These are phyloP conservation scores for Myotis brandtii DNA, from an alignment of 2,113 vertebrate species.

Conservation along the genomic window DNA sequence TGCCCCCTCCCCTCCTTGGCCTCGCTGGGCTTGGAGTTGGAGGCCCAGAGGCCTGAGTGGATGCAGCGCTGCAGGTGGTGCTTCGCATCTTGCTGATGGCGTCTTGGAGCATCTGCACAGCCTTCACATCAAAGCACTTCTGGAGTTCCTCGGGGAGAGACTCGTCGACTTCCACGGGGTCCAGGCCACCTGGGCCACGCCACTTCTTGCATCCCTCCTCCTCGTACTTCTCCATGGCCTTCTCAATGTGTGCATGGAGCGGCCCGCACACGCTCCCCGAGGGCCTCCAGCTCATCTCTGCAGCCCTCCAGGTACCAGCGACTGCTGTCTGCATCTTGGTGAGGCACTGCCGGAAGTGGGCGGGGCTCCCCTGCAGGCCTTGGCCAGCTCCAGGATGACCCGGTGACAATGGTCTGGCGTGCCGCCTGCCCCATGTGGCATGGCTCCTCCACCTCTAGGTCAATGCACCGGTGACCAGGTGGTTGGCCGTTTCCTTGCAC, in stretches of 20 bases:
- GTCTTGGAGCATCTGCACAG: conserved; percentile 94
- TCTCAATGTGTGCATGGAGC: conserved; percentile 93
- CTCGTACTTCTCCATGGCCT: conserved; percentile 94
- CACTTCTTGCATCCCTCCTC: conserved; percentile 93
- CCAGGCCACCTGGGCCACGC: conserved; percentile 93
- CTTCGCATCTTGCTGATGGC: conserved; percentile 93
- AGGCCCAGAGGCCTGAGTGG: conserved; percentile 94
- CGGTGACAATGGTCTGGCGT: conserved; percentile 98
- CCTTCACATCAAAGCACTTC: conserved; percentile 95
- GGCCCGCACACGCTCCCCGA: conserved; percentile 92
- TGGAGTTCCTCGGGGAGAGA: conserved; percentile 92
- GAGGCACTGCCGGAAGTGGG: conserved; percentile 96
- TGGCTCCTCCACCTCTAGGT: conserved; percentile 96
- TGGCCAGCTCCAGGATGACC: conserved; percentile 96
- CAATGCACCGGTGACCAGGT: conserved; percentile 97
- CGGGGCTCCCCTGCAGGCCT: conserved; percentile 94
- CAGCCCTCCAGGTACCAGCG: conserved; percentile 97
- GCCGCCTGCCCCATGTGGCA: conserved; percentile 97
- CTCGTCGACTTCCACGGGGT: conserved; percentile 95
- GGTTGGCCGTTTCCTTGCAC: conserved; percentile 96
- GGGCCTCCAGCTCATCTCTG: conserved; percentile 94
- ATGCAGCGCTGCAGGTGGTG: conserved; percentile 93
- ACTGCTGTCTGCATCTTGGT: conserved; percentile 94
- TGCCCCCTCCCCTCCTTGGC: conserved; percentile 84
- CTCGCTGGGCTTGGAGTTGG: conserved; percentile 89